phyloP scores from a whole-genome alignment of 2,113 vertebrate genomes.

The Cyanoliseus patagonus region DNA sequence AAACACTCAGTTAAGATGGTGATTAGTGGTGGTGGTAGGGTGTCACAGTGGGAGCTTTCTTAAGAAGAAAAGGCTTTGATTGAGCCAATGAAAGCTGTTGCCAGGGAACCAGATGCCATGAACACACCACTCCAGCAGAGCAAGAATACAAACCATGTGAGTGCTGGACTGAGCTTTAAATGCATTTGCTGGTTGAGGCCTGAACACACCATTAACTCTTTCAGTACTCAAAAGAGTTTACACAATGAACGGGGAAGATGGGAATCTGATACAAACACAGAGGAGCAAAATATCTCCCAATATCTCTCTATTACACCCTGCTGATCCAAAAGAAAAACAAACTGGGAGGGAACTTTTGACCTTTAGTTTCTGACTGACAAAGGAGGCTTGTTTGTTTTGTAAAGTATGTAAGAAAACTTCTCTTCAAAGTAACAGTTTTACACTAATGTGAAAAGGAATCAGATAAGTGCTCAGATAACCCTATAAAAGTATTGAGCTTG shows the following conservation, averaged over 20 bases:
- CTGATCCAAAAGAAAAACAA: conserved; percentile 10
- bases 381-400: background rate
- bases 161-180: conserved; percentile 70
- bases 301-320: background rate
- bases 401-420: conserved; percentile 26
- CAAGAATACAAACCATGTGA: conserved; percentile 79
- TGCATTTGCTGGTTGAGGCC: conserved; percentile 65
- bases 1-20: conserved; percentile 75
- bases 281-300: background rate
- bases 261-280: background rate
- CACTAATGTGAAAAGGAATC: conserved; percentile 11
- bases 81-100: conserved; percentile 85
- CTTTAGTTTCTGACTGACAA: conserved; percentile 32
- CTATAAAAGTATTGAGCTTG: conserved; percentile 21
- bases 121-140: conserved; percentile 77
- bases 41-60: conserved; percentile 80
- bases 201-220: conserved; percentile 70
- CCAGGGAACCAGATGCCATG: conserved; percentile 84
- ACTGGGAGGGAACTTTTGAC: background rate
- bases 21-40: conserved; percentile 80
- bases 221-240: conserved; percentile 10
- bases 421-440: conserved; percentile 46
- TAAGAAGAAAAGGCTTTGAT: conserved; percentile 84
- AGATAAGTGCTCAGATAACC: conserved; percentile 25
- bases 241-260: background rate